Conservation (phyloP, 2,797 vertebrate species). For the Carcharodon carcharias region DNA sequence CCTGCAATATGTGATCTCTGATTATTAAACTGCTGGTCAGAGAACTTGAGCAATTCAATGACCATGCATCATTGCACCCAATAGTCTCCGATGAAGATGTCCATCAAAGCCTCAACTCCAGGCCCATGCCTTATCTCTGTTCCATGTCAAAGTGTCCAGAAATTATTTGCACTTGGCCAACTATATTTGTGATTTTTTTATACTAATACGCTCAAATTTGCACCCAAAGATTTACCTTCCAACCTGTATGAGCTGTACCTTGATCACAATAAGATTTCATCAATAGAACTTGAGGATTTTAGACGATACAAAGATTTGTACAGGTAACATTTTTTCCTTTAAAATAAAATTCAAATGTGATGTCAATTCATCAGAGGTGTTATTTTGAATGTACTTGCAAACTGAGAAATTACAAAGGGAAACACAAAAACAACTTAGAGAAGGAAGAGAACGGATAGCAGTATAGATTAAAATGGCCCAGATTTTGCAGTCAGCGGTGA, state of each 20-base stretch:
- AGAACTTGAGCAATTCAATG: neutral
- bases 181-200: neutral
- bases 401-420: neutral
- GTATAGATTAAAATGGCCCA: neutral
- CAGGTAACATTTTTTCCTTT: slow-evolving; percentile 61
- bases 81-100: neutral
- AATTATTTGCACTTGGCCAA: neutral
- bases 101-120: neutral
- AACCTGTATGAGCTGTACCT: slow-evolving; percentile 82
- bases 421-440: neutral
- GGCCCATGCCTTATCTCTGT: neutral
- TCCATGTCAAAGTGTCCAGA: neutral
- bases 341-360: neutral
- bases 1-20: neutral
- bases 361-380: neutral
- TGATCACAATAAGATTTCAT: slow-evolving; percentile 86
- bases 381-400: neutral
- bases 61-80: neutral
- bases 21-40: neutral
- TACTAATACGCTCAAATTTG: neutral
- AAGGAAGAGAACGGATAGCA: neutral
- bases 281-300: slow-evolving; percentile 87
- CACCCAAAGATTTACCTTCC: slow-evolving; percentile 60
- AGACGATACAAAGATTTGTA: slow-evolving; percentile 82
- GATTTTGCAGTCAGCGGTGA: neutral